Percentiles rank a stretch among this genome's conserved stretches.
Evolutionary conservation across 2,113 vertebrate species (phyloP).

Genomic region (Hippocampus barbouri): DNA sequence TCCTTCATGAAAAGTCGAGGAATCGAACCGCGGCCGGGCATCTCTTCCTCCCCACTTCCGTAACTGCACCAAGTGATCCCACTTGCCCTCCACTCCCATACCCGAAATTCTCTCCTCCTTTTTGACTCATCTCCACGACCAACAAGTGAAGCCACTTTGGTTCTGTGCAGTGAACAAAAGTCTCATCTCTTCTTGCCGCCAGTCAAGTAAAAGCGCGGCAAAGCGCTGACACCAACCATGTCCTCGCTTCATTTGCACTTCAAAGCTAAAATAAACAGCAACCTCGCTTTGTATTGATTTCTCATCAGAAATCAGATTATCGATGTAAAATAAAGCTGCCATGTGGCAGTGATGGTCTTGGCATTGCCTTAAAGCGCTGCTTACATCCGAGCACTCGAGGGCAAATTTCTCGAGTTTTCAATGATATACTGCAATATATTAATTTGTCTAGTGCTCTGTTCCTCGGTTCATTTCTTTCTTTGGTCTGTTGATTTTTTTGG

Average conservation of each 20-base stretch:
- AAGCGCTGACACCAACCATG: background rate
- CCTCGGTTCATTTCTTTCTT: background rate
- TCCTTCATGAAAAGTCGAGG: constrained; percentile 91
- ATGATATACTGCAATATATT: background rate
- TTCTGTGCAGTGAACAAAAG: constrained; percentile 13
- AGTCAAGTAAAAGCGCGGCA: constrained; percentile 36
- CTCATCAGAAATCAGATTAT: background rate
- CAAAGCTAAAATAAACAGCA: background rate
- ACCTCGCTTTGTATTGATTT: background rate
- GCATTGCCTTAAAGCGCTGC: background rate
- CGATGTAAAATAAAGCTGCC: background rate
- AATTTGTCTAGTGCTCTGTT: background rate
- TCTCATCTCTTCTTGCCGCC: constrained; percentile 20
- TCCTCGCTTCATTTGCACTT: background rate
- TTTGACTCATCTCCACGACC: constrained; percentile 1
- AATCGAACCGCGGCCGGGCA: constrained; percentile 80
- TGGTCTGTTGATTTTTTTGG: background rate
- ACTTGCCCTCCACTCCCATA: constrained; percentile 2
- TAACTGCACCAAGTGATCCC: constrained; percentile 45
- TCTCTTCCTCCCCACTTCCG: constrained; percentile 55
- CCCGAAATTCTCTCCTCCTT: background rate
- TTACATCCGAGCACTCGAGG: no score
- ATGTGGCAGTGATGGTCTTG: background rate
- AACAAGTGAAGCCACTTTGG: constrained; percentile 14
- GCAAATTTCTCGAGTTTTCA: background rate